phyloP scores from a whole-genome alignment of 1,140 invertebrate genomes.

The Tetranychus cinnabarinus region DNA sequence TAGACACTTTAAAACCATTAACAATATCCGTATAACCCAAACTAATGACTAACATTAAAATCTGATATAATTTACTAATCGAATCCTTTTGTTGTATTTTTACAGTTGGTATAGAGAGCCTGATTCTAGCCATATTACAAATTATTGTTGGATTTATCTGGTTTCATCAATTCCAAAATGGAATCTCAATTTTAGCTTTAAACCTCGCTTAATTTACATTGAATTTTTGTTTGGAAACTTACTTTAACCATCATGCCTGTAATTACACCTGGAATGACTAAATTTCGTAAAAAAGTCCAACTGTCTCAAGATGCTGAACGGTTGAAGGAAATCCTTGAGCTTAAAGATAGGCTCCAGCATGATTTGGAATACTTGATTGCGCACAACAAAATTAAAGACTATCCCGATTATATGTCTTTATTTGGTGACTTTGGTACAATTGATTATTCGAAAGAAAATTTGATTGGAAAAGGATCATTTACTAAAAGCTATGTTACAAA shows the following conservation, averaged over 20 bases:
- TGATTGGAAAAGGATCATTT: background rate
- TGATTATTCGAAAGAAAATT: background rate
- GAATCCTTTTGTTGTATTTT: too few species aligned
- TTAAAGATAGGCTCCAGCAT: background rate
- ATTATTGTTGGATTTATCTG: too few species aligned
- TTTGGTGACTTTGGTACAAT: background rate
- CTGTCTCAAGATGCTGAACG: background rate
- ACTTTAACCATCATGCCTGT: background rate
- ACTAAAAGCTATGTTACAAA: background rate
- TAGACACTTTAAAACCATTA: too few species aligned
- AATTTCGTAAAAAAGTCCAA: background rate
- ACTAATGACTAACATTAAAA: too few species aligned
- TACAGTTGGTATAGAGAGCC: too few species aligned
- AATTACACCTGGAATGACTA: background rate
- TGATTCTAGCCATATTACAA: too few species aligned
- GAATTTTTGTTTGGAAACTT: too few species aligned
- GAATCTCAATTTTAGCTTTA: too few species aligned
- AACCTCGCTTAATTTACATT: too few species aligned
- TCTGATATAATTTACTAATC: too few species aligned
- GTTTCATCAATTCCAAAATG: too few species aligned
- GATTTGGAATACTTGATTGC: background rate
- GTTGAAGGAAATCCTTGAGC: background rate
- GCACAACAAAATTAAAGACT: background rate
- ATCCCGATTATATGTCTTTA: background rate
- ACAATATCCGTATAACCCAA: too few species aligned